Evolutionary conservation across 2,797 vertebrate genomes (phyloP).

Genomic region (Poecilia wingei): DNA sequence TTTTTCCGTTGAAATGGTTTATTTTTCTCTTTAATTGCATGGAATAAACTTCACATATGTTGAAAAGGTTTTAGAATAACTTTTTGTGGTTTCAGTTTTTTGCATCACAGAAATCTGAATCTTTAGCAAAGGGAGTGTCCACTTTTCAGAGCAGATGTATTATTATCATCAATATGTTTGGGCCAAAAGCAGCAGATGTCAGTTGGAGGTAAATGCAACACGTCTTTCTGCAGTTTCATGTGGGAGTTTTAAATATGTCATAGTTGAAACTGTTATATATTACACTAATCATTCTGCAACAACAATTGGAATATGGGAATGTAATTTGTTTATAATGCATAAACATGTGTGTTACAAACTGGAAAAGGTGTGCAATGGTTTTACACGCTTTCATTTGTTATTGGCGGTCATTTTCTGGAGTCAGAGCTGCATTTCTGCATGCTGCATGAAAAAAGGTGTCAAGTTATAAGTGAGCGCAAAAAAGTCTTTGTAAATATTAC

Average conservation of each 20-base stretch:
- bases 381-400: not conserved
- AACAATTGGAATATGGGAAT: no score
- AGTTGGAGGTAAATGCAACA: no score
- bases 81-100: not conserved
- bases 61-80: not conserved
- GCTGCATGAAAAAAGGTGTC: not conserved
- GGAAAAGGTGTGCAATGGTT: not conserved
- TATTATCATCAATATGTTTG: no score
- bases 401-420: not conserved
- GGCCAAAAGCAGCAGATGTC: no score
- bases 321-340: no score
- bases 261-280: no score
- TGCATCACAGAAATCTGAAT: not conserved
- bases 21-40: not conserved
- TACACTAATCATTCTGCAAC: no score
- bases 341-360: not conserved
- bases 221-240: no score
- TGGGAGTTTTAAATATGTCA: no score
- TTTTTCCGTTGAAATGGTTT: not conserved
- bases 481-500: no score
- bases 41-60: not conserved
- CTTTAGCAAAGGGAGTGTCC: not conserved
- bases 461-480: not conserved
- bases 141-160: no score
- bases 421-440: not conserved